Percentiles rank a stretch among this genome's conserved stretches.
Conservation (phyloP, 2,888 invertebrate genomes). For the Scaptomyza parva region DNA sequence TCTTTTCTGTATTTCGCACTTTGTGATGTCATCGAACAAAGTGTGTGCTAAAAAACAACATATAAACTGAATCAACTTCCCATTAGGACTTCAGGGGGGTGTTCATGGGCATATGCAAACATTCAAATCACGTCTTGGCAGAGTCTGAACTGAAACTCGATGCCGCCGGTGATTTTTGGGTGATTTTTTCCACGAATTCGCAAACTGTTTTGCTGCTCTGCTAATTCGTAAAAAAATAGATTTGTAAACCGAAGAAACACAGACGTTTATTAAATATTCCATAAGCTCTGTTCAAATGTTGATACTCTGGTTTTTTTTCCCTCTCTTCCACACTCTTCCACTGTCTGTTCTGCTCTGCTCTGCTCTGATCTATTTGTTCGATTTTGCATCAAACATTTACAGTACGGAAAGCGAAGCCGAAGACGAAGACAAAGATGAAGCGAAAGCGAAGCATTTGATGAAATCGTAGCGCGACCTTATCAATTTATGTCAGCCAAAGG, state of each 20-base stretch:
- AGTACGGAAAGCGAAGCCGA: slow-evolving; percentile 4
- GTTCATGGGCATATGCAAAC: neutral
- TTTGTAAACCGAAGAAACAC: slow-evolving; percentile 15
- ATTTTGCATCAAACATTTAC: slow-evolving; percentile 18
- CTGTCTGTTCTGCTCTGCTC: neutral
- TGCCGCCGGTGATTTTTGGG: slow-evolving; percentile 1
- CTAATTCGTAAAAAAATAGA: slow-evolving; percentile 47
- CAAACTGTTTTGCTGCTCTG: slow-evolving; percentile 35
- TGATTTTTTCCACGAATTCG: slow-evolving; percentile 37
- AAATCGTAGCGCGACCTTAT: slow-evolving; percentile 61
- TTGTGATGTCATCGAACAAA: slow-evolving; percentile 15
- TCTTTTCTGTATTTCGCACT: slow-evolving; percentile 1
- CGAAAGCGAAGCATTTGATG: slow-evolving; percentile 24
- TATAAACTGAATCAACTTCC: neutral
- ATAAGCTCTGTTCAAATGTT: neutral
- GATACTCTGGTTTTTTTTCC: neutral
- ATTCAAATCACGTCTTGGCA: slow-evolving; percentile 6
- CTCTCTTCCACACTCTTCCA: too few relatives aligned
- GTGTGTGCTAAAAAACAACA: too few relatives aligned
- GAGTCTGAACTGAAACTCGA: neutral
- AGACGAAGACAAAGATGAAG: too few relatives aligned
- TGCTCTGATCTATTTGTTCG: neutral
- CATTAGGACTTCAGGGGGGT: neutral
- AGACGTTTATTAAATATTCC: slow-evolving; percentile 8
- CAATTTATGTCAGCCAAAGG: slow-evolving; percentile 69